Percentiles rank a stretch among this genome's conserved stretches.
These are phyloP conservation scores for Riptortus pedestris DNA, from an alignment of 1,140 invertebrate species.

Conservation along the genomic window DNA sequence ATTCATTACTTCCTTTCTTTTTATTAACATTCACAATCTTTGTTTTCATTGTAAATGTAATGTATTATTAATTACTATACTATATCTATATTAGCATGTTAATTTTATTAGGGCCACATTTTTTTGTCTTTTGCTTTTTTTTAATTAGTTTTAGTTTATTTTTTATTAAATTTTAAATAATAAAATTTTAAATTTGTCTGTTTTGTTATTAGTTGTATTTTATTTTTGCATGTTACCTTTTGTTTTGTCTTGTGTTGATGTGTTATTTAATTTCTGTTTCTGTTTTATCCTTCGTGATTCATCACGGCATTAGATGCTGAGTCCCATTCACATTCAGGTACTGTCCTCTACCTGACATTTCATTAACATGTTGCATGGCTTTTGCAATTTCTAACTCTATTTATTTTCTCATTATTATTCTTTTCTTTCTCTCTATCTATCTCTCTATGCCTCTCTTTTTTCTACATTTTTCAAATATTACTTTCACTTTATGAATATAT, in stretches of 20 bases:
- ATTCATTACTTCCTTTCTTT: too few relatives aligned
- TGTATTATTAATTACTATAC: too few relatives aligned
- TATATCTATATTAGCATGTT: too few relatives aligned
- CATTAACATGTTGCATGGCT: conserved; percentile 5
- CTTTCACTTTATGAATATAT: conserved; percentile 3
- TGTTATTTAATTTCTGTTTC: conserved; percentile 30
- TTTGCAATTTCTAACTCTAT: conserved; percentile 6
- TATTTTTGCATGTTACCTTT: conserved; percentile 24
- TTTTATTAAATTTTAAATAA: too few relatives aligned
- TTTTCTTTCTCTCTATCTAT: too few relatives aligned
- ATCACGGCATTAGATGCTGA: conserved; percentile 31
- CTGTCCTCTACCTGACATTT: conserved; percentile 22
- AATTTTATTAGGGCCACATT: neutral
- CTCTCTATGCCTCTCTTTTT: too few relatives aligned
- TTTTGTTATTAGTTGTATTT: conserved; percentile 15
- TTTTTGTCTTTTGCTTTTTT: conserved; percentile 3
- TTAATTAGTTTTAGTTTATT: conserved; percentile 15
- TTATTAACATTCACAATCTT: too few relatives aligned
- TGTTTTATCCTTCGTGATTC: conserved; percentile 29
- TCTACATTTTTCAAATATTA: neutral
- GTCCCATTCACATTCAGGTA: conserved; percentile 30
- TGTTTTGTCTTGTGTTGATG: conserved; percentile 29
- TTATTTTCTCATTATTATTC: conserved; percentile 23
- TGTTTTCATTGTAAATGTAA: too few relatives aligned
- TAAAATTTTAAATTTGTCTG: too few relatives aligned